Percentiles rank a stretch among this genome's conserved stretches.
Evolutionary conservation across 2,888 invertebrate species (phyloP).

Genomic region (Leucozona laternaria): DNA sequence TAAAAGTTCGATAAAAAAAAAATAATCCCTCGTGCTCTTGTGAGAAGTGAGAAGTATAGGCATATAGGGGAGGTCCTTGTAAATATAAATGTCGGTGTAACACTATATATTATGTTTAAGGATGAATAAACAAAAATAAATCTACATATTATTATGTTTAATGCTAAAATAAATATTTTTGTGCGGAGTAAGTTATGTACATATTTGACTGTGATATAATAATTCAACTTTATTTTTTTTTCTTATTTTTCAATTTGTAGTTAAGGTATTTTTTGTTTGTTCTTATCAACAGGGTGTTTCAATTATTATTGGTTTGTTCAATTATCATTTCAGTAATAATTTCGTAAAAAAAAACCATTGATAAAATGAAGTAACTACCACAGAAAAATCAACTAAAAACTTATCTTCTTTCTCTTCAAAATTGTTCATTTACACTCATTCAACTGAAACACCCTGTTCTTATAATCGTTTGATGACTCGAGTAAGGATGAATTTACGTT

Average conservation of each 20-base stretch:
- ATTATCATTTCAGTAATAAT: not conserved
- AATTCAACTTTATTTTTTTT: conserved; percentile 55
- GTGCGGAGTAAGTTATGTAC: conserved; percentile 61
- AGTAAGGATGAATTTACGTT: conserved; percentile 18
- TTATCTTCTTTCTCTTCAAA: not conserved
- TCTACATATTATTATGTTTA: conserved; percentile 37
- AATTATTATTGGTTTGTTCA: not conserved
- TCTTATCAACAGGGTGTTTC: conserved; percentile 18
- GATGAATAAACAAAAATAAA: conserved; percentile 48
- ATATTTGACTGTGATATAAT: conserved; percentile 70
- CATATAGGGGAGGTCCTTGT: conserved; percentile 42
- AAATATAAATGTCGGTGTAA: conserved; percentile 50
- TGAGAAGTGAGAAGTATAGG: not conserved
- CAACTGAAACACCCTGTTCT: not conserved
- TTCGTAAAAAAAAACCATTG: not conserved
- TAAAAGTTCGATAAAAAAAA: conserved; percentile 34
- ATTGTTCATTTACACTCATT: not conserved
- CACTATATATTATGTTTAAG: conserved; percentile 39
- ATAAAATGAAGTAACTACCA: too few relatives aligned
- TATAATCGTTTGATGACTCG: not conserved
- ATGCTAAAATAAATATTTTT: conserved; percentile 53
- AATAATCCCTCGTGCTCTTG: not conserved
- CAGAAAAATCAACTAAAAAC: too few relatives aligned
- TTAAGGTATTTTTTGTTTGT: conserved; percentile 38
- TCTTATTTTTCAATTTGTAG: conserved; percentile 30